phyloP scores from a whole-genome alignment of 2,797 vertebrate species.

The Sus cebifrons region DNA sequence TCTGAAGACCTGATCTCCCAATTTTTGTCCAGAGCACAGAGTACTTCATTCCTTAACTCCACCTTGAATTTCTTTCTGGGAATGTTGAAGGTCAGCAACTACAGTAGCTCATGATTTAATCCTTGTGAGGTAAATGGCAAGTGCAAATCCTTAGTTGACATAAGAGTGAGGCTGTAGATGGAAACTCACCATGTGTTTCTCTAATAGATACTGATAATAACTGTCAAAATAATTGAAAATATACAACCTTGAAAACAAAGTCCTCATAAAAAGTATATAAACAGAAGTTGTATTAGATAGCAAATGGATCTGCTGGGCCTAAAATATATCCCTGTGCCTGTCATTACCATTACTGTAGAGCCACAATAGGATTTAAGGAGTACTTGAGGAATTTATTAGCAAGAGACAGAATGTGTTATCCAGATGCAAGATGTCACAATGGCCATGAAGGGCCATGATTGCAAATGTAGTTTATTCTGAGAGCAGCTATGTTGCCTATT shows the following conservation, averaged over 20 bases:
- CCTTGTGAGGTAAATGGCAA: too few relatives aligned
- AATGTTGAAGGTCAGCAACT: too few relatives aligned
- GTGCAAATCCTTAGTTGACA: too few relatives aligned
- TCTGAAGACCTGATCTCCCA: too few relatives aligned
- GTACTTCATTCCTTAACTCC: too few relatives aligned
- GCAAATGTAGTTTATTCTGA: neutral
- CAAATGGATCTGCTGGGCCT: neutral
- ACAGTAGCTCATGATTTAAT: too few relatives aligned
- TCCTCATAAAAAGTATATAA: neutral
- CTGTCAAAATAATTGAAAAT: neutral
- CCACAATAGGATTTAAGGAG: neutral
- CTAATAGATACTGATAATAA: neutral
- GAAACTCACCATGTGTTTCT: neutral
- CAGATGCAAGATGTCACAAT: neutral
- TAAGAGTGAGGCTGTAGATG: neutral
- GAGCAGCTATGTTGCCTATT: neutral
- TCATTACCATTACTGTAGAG: neutral
- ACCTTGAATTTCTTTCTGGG: too few relatives aligned
- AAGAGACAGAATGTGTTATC: neutral
- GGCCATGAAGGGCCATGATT: neutral
- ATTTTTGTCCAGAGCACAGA: too few relatives aligned
- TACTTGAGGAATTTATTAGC: neutral
- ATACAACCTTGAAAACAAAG: neutral
- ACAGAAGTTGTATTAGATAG: neutral
- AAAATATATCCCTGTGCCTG: neutral